A percentile compares a stretch with the other conserved stretches of the same genome.
phyloP scores from a whole-genome alignment of 2,113 vertebrate genomes.

The Phasianus colchicus region DNA sequence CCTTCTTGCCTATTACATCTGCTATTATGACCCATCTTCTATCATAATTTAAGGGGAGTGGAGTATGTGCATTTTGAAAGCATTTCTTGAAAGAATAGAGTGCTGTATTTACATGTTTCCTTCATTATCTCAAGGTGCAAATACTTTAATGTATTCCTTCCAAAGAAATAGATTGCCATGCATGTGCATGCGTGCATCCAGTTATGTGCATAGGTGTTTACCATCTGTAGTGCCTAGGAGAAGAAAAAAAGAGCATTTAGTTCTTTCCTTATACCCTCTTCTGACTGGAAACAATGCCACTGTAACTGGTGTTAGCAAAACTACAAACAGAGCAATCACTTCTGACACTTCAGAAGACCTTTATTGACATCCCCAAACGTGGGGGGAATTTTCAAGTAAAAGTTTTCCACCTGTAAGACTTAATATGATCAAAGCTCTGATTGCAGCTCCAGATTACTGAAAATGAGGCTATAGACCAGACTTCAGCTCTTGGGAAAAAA shows the following conservation, averaged over 20 bases:
- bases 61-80: conserved; percentile 67
- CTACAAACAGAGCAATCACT: conserved; percentile 62
- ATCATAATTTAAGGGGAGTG: conserved; percentile 74
- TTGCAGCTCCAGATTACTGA: conserved; percentile 70
- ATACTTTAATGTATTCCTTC: conserved; percentile 42
- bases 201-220: background rate
- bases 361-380: conserved; percentile 71
- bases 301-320: conserved; percentile 20
- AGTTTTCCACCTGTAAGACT: conserved; percentile 73
- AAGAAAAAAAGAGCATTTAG: background rate
- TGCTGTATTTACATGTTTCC: conserved; percentile 55
- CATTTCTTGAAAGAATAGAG: conserved; percentile 65
- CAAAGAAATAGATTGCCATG: background rate
- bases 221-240: background rate
- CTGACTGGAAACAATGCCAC: background rate
- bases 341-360: conserved; percentile 76
- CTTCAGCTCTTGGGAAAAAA: background rate
- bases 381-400: conserved; percentile 73
- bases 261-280: conserved; percentile 5
- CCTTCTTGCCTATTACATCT: conserved; percentile 78
- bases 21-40: conserved; percentile 74
- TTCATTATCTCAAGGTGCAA: conserved; percentile 57
- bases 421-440: conserved; percentile 73
- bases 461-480: conserved; percentile 48
- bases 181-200: background rate